Percentiles rank a stretch among this genome's conserved stretches.
These are phyloP conservation scores for Perognathus longimembris DNA, from an alignment of 2,113 vertebrate genomes.

Conservation along the genomic window DNA sequence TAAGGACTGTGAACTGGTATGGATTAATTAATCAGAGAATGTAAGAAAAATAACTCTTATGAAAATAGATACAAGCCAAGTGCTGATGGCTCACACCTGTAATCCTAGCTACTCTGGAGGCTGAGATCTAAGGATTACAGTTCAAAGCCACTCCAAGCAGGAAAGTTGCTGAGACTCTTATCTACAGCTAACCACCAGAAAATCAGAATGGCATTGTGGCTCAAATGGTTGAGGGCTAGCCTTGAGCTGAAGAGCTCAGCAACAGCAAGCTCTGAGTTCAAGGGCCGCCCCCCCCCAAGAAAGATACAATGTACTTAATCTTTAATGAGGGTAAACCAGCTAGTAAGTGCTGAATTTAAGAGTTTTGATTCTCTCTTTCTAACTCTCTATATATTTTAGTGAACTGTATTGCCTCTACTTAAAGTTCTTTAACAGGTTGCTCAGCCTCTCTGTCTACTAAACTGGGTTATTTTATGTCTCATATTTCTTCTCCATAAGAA, in stretches of 20 bases:
- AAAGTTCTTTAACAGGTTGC: not conserved
- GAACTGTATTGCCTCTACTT: not conserved
- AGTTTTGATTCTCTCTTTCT: constrained; percentile 6
- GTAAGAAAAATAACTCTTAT: constrained; percentile 43
- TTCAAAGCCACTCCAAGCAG: too few species aligned
- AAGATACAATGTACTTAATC: not conserved
- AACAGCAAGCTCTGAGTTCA: too few species aligned
- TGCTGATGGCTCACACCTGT: too few species aligned
- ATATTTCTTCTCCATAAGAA: constrained; percentile 13
- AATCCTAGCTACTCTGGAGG: too few species aligned
- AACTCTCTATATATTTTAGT: not conserved
- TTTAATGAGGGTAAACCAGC: not conserved
- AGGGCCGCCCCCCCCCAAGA: too few species aligned
- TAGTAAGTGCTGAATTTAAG: not conserved
- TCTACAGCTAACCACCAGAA: too few species aligned
- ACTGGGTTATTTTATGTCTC: not conserved
- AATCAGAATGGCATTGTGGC: too few species aligned
- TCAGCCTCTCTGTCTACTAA: not conserved
- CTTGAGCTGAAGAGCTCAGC: too few species aligned
- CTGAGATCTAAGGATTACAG: too few species aligned
- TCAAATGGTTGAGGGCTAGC: too few species aligned
- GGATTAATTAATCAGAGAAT: not conserved
- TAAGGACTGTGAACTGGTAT: not conserved
- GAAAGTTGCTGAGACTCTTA: not conserved
- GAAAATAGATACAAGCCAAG: not conserved